These are phyloP conservation scores for Alexandromys oeconomus DNA, from an alignment of 2,797 vertebrate genomes.

Conservation along the genomic window DNA sequence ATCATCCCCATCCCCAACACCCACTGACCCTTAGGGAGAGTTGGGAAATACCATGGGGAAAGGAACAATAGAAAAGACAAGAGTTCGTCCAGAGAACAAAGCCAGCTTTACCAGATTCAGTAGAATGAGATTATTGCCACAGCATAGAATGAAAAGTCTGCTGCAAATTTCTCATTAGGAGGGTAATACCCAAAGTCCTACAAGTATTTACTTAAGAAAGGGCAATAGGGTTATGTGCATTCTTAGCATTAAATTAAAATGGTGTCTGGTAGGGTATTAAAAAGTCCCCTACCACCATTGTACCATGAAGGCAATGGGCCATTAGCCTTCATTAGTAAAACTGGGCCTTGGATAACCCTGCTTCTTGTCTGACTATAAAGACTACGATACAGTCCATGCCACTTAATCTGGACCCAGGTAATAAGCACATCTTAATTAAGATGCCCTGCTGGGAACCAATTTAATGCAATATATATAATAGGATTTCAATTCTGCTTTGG, in stretches of 20 bases:
- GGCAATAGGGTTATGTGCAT: slow-evolving; percentile 70
- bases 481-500: slow-evolving; percentile 81
- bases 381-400: slow-evolving; percentile 75
- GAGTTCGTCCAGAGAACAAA: neutral
- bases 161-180: slow-evolving; percentile 49
- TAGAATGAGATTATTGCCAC: neutral
- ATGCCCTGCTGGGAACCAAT: slow-evolving; percentile 79
- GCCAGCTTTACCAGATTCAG: neutral
- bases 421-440: slow-evolving; percentile 85
- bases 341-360: slow-evolving; percentile 57
- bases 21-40: neutral
- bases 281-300: slow-evolving; percentile 44
- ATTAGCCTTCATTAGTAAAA: slow-evolving; percentile 82
- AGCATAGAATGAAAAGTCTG: neutral
- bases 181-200: slow-evolving; percentile 52
- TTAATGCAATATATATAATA: slow-evolving; percentile 84
- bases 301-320: slow-evolving; percentile 61
- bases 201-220: slow-evolving; percentile 81
- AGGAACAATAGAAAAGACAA: neutral
- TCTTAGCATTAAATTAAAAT: slow-evolving; percentile 79
- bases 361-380: slow-evolving; percentile 76
- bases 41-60: neutral
- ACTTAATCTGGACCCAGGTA: slow-evolving; percentile 83
- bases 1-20: neutral
- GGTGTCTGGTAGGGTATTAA: slow-evolving; percentile 58